Evolutionary conservation across 2,797 vertebrate species (phyloP).

Genomic region (Enteromius thamalakanensis): DNA sequence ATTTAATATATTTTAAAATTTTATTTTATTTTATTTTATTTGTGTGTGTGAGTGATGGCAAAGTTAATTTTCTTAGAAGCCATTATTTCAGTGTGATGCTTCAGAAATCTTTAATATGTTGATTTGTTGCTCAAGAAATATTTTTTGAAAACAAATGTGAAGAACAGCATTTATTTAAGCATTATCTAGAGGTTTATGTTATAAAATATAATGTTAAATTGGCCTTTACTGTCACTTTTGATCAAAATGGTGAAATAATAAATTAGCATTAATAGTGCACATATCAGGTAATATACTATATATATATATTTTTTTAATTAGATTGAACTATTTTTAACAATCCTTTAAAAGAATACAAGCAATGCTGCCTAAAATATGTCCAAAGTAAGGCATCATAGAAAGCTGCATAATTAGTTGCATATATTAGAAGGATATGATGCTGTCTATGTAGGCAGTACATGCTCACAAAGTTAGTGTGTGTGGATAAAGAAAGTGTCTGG

Average conservation of each 20-base stretch:
- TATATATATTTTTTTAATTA: not conserved
- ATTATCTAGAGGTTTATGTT: too few species aligned
- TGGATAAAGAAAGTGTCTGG: slow-evolving; percentile 5
- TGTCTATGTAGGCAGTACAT: slow-evolving; percentile 25
- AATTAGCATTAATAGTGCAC: not conserved
- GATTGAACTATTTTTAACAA: not conserved
- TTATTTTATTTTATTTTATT: too few species aligned
- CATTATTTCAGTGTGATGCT: not conserved
- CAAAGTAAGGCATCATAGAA: slow-evolving; percentile 8
- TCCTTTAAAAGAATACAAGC: not conserved
- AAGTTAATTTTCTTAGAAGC: not conserved
- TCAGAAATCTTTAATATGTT: not conserved
- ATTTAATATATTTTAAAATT: not conserved
- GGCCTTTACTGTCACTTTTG: not conserved
- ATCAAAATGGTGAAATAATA: not conserved
- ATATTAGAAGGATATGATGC: slow-evolving; percentile 27
- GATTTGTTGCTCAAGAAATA: not conserved
- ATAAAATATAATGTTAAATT: not conserved
- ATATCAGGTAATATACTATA: not conserved
- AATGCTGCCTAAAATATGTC: not conserved
- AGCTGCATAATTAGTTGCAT: slow-evolving; percentile 24
- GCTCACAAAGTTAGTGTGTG: slow-evolving; percentile 15
- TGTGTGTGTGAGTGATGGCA: not conserved
- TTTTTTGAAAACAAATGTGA: not conserved
- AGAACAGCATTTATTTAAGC: not conserved